phyloP scores from a whole-genome alignment of 2,888 invertebrate species.

The Sinodicranocentrus sp. region DNA sequence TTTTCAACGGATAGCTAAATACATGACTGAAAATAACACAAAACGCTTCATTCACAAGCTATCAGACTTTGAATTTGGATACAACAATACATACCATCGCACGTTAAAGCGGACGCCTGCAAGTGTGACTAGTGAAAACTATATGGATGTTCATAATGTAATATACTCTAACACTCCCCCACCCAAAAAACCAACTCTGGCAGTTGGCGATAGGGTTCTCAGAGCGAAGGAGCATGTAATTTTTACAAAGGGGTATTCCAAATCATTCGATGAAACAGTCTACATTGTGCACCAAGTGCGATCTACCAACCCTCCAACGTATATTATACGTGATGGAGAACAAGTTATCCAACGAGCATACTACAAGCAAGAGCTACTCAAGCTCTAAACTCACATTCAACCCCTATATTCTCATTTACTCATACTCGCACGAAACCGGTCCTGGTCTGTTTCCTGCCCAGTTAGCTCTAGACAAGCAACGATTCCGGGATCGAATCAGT shows the following conservation, averaged over 20 bases:
- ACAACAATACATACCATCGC: background rate
- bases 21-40: slow-evolving; percentile 14
- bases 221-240: background rate
- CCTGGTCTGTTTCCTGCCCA: no score
- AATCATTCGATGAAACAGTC: background rate
- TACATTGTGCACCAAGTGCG: background rate
- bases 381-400: no score
- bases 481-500: slow-evolving; percentile 1
- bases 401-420: no score
- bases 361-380: no score
- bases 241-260: background rate
- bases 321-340: no score
- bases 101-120: background rate
- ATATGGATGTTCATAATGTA: background rate
- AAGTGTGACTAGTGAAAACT: background rate
- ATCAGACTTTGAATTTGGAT: background rate
- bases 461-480: background rate
- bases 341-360: no score
- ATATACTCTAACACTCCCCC: background rate
- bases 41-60: slow-evolving; percentile 21
- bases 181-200: background rate
- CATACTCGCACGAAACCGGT: no score
- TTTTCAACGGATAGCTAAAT: background rate
- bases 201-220: background rate
- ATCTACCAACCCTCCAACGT: background rate